Conservation (phyloP, 2,888 invertebrate genomes). For the Heliconius charithonia region DNA sequence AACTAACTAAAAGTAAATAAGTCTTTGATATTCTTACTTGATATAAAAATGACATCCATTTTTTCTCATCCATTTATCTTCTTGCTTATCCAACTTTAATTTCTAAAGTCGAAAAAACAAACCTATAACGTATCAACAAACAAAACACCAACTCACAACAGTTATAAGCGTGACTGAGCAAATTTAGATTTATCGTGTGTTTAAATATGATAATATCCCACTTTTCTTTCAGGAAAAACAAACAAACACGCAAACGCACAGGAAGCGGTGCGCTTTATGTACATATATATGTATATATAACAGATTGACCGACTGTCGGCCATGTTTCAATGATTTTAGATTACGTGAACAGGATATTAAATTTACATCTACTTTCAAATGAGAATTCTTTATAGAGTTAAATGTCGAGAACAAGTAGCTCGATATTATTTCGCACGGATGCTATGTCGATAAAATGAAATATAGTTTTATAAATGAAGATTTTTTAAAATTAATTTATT, state of each 20-base stretch:
- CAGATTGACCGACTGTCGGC: constrained; percentile 54
- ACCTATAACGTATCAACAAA: not conserved
- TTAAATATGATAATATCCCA: constrained; percentile 75
- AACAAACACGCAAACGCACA: constrained; percentile 61
- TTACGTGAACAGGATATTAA: constrained; percentile 53
- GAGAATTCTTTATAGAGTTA: constrained; percentile 16
- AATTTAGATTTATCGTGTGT: constrained; percentile 53
- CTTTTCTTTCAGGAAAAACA: constrained; percentile 74
- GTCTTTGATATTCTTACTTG: not conserved
- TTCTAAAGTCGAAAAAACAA: constrained; percentile 8
- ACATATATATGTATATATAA: constrained; percentile 34
- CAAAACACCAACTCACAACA: constrained; percentile 19
- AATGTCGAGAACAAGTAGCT: not conserved
- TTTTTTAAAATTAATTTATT: not conserved
- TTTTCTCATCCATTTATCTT: not conserved
- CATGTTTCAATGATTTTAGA: constrained; percentile 47
- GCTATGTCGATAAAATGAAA: constrained; percentile 4
- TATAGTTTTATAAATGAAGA: not conserved
- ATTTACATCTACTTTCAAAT: constrained; percentile 48
- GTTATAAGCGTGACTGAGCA: constrained; percentile 47
- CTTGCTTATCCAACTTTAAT: constrained; percentile 9
- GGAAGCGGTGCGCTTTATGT: constrained; percentile 53
- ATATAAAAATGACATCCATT: not conserved
- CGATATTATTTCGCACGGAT: constrained; percentile 6
- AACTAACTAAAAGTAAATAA: not conserved